Evolutionary conservation across 2,888 invertebrate species (phyloP).

Genomic region (Synergus itoensis): DNA sequence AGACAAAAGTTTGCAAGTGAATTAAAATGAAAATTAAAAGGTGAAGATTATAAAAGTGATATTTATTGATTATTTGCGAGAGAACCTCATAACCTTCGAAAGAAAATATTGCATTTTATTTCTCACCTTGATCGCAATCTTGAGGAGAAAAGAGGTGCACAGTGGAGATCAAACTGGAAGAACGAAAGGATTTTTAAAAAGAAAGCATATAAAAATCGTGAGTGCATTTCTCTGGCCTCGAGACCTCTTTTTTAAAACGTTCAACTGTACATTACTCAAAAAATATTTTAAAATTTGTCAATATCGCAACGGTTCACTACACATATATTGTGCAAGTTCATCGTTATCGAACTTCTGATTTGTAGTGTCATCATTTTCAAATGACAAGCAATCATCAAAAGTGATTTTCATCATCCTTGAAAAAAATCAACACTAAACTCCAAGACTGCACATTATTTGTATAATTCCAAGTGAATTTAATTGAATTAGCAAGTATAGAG

Average conservation of each 20-base stretch:
- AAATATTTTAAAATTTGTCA: neutral
- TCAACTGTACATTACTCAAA: neutral
- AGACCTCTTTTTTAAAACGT: conserved; percentile 7
- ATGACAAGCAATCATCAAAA: conserved; percentile 10
- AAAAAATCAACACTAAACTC: neutral
- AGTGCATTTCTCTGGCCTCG: conserved; percentile 3
- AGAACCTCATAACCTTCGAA: neutral
- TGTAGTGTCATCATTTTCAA: conserved; percentile 37
- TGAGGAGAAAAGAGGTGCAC: neutral
- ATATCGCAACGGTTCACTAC: neutral
- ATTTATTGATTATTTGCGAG: neutral
- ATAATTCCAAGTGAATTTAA: neutral
- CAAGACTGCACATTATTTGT: neutral
- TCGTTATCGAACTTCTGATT: conserved; percentile 8
- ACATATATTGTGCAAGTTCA: conserved; percentile 22
- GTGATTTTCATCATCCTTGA: neutral
- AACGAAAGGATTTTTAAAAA: conserved; percentile 19
- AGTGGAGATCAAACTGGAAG: neutral
- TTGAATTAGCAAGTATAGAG: conserved; percentile 5
- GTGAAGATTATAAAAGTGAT: neutral
- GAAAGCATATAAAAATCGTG: neutral
- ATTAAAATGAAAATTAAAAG: conserved; percentile 27
- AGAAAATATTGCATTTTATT: neutral
- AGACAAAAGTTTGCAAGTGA: conserved; percentile 7
- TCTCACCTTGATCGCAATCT: neutral